These are phyloP conservation scores for Caenorhabditis tropicalis DNA, from an alignment of 1,140 invertebrate species.

Conservation along the genomic window DNA sequence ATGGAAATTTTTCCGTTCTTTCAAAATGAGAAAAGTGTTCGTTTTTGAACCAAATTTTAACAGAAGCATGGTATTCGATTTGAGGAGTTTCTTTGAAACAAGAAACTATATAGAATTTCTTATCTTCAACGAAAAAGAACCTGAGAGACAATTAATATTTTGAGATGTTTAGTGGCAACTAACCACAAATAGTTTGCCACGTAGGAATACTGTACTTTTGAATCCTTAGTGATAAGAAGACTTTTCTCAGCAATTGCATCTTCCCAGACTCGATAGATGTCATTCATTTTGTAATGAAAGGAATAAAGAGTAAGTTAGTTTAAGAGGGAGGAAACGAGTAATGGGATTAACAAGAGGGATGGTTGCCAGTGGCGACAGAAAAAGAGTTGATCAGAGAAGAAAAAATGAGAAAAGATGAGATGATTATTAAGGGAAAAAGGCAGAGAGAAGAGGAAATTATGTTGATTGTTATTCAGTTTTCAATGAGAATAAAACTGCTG, in stretches of 20 bases:
- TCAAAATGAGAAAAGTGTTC: background rate
- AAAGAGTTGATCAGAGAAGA: background rate
- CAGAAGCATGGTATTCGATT: constrained; percentile 1
- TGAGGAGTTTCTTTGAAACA: background rate
- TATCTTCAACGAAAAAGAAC: background rate
- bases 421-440: background rate
- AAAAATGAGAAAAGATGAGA: background rate
- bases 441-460: background rate
- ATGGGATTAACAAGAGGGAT: background rate
- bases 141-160: background rate
- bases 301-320: background rate
- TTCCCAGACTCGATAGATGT: background rate
- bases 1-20: background rate
- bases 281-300: background rate
- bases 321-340: background rate
- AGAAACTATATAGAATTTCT: background rate
- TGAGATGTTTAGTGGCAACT: background rate
- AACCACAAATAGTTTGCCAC: background rate
- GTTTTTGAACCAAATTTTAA: constrained; percentile 4
- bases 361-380: background rate
- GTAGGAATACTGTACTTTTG: background rate
- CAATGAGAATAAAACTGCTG: too few relatives aligned
- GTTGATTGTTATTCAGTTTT: background rate
- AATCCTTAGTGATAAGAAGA: background rate
- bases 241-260: background rate